These are phyloP conservation scores for Chelidonichthys spinosus DNA, from an alignment of 2,797 vertebrate species.

Conservation along the genomic window DNA sequence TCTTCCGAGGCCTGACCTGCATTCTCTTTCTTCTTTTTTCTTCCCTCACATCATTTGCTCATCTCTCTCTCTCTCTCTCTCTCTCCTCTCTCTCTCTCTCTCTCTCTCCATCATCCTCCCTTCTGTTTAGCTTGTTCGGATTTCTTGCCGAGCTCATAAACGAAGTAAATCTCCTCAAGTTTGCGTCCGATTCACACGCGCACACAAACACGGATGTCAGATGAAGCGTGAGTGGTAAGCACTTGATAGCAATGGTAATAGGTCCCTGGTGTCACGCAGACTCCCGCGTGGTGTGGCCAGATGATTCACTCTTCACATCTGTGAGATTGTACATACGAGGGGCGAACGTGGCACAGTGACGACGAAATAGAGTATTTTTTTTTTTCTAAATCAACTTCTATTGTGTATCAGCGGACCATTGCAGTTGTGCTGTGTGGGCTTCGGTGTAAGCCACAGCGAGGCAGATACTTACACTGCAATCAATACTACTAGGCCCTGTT, in stretches of 20 bases:
- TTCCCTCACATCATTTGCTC: slow-evolving; percentile 20
- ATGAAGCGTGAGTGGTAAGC: slow-evolving; percentile 41
- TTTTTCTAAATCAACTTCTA: slow-evolving; percentile 23
- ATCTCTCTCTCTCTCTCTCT: slow-evolving; percentile 3
- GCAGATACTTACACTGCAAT: slow-evolving; percentile 79
- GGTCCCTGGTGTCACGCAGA: slow-evolving; percentile 10
- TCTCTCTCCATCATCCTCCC: neutral
- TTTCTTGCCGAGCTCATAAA: slow-evolving; percentile 66
- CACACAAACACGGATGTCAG: slow-evolving; percentile 14
- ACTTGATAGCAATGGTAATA: slow-evolving; percentile 42
- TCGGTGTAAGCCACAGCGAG: slow-evolving; percentile 67
- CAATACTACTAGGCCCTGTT: slow-evolving; percentile 79
- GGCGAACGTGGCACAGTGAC: neutral
- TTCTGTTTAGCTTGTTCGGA: slow-evolving; percentile 62
- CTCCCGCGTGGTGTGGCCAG: slow-evolving; percentile 34
- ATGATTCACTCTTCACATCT: slow-evolving; percentile 55
- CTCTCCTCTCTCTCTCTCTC: slow-evolving; percentile 8
- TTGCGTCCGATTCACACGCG: slow-evolving; percentile 10
- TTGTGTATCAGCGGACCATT: slow-evolving; percentile 40
- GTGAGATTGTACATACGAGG: slow-evolving; percentile 28
- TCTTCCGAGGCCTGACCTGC: slow-evolving; percentile 72
- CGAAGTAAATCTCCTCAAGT: slow-evolving; percentile 63
- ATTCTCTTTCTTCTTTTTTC: slow-evolving; percentile 46
- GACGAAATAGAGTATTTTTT: too few relatives aligned
- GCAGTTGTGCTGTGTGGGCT: slow-evolving; percentile 61